These are phyloP conservation scores for Propsilocerus akamusi DNA, from an alignment of 1,140 invertebrate genomes.

Conservation along the genomic window DNA sequence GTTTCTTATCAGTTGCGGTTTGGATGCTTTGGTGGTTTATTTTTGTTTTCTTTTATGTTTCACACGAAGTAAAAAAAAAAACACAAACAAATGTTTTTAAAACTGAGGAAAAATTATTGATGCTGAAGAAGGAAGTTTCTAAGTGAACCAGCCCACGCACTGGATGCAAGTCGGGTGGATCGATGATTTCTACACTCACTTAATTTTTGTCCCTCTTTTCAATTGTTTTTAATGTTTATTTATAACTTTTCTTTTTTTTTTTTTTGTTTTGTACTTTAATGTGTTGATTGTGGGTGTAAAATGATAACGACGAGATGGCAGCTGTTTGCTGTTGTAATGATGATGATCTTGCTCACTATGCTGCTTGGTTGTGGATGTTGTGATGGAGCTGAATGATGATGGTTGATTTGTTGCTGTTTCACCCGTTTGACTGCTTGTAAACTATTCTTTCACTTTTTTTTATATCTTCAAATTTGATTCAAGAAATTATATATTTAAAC, in stretches of 20 bases:
- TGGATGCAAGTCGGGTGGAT: no score
- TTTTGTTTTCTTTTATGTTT: no score
- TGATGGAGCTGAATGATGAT: not conserved
- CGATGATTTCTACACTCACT: no score
- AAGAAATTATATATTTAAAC: not conserved
- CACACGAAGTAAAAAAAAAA: no score
- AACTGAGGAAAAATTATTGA: not conserved
- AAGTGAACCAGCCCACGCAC: no score
- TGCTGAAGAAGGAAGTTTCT: not conserved
- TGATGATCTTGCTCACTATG: not conserved
- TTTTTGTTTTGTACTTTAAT: conserved; percentile 1
- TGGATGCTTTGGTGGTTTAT: conserved; percentile 2
- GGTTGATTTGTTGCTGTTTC: not conserved
- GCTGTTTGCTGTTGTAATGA: not conserved
- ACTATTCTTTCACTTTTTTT: conserved; percentile 3
- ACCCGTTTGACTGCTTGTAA: not conserved
- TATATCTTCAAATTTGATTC: not conserved
- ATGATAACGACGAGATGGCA: not conserved
- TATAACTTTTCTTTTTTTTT: not conserved
- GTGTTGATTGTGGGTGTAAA: not conserved
- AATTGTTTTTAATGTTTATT: no score
- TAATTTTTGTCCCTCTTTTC: not conserved
- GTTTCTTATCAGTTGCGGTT: not conserved
- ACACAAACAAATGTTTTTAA: not conserved
- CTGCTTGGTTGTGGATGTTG: not conserved